A percentile compares a stretch with the other conserved stretches of the same genome.
Evolutionary conservation across 2,113 vertebrate species (phyloP).

Genomic region (Trogon surrucura): DNA sequence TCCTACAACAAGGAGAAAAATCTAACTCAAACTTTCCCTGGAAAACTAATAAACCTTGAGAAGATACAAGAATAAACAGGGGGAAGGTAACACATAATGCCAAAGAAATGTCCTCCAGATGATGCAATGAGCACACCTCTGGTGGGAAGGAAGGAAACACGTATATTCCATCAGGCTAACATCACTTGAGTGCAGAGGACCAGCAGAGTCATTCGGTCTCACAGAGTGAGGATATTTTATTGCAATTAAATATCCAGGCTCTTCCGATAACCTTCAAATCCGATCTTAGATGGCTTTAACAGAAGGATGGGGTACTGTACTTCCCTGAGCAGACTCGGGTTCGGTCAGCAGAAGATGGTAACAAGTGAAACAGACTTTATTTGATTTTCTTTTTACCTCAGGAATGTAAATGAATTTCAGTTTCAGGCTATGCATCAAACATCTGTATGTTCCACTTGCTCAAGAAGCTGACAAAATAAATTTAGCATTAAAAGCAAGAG

Average conservation of each 20-base stretch:
- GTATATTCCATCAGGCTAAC: neutral
- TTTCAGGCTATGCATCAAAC: conserved; percentile 37
- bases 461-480: conserved; percentile 61
- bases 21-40: neutral
- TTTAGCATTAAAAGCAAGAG: conserved; percentile 40
- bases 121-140: neutral
- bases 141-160: neutral
- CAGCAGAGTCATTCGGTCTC: neutral
- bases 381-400: neutral
- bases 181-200: no score
- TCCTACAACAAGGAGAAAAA: neutral
- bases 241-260: neutral
- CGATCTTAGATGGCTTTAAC: neutral
- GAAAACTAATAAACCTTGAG: neutral
- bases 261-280: neutral
- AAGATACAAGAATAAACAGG: neutral
- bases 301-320: neutral
- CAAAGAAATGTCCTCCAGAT: neutral
- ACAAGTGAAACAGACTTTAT: neutral
- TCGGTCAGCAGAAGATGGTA: neutral
- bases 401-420: conserved; percentile 21
- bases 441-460: conserved; percentile 21
- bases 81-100: neutral
- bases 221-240: neutral
- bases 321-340: neutral